Conservation (phyloP, 2,888 invertebrate genomes). For the Blomia tropicalis region DNA sequence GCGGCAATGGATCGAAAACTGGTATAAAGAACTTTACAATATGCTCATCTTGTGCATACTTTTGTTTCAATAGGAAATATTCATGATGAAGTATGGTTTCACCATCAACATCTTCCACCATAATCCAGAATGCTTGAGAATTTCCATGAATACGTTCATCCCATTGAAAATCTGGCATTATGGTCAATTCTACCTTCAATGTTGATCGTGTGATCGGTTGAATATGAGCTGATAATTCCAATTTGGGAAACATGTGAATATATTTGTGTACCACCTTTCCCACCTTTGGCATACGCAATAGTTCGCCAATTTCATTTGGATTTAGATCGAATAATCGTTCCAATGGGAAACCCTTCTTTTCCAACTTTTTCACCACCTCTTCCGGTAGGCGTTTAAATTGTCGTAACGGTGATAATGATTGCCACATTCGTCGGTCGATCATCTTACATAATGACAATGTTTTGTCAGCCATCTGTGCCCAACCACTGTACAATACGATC, state of each 20-base stretch:
- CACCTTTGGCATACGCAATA: conserved; percentile 72
- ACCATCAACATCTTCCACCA: conserved; percentile 47
- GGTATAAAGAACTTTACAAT: conserved; percentile 94
- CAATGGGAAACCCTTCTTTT: conserved; percentile 62
- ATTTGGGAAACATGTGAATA: conserved; percentile 87
- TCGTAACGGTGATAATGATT: conserved; percentile 91
- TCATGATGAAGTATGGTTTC: conserved; percentile 75
- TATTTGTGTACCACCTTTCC: conserved; percentile 90
- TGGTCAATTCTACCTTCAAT: conserved; percentile 80
- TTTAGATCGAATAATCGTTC: conserved; percentile 78
- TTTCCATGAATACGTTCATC: conserved; percentile 73
- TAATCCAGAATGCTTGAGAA: conserved; percentile 48
- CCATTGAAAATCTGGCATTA: conserved; percentile 98
- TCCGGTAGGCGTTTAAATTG: conserved; percentile 96
- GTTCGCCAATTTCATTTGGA: conserved; percentile 89
- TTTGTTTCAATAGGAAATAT: conserved; percentile 75
- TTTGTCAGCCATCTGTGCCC: conserved; percentile 95
- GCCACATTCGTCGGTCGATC: conserved; percentile 97
- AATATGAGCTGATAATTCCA: conserved; percentile 88
- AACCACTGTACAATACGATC: conserved; percentile 75
- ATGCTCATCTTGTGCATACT: conserved; percentile 86
- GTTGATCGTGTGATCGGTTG: conserved; percentile 84
- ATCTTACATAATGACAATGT: conserved; percentile 89
- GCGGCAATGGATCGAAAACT: conserved; percentile 92
- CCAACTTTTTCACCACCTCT: conserved; percentile 87